Evolutionary conservation across 2,888 invertebrate species (phyloP).

Genomic region (Aphidoletes aphidimyza): DNA sequence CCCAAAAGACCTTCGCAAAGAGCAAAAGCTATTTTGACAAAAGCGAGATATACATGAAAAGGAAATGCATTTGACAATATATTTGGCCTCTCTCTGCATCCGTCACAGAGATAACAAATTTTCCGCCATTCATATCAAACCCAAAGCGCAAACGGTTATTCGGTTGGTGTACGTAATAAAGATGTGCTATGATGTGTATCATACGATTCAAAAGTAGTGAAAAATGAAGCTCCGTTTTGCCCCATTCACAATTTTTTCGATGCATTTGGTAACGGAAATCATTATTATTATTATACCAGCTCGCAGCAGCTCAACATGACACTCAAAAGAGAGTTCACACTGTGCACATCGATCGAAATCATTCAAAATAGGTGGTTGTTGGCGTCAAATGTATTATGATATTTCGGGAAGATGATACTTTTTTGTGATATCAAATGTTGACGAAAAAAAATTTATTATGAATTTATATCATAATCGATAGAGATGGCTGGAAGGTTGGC

Average conservation of each 20-base stretch:
- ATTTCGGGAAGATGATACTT: no score
- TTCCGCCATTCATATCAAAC: not conserved
- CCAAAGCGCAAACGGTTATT: not conserved
- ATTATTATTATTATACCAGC: constrained; percentile 13
- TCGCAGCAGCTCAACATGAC: not conserved
- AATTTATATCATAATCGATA: not conserved
- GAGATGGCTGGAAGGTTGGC: not conserved
- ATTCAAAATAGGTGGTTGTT: not conserved
- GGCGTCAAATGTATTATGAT: no score
- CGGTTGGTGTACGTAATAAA: not conserved
- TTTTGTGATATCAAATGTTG: not conserved
- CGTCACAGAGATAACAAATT: constrained; percentile 37
- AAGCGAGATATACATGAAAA: not conserved
- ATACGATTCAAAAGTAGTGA: no score
- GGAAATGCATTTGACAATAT: constrained; percentile 42
- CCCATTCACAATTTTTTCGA: not conserved
- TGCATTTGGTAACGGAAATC: constrained; percentile 30
- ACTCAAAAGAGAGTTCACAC: not conserved
- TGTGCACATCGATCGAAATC: not conserved
- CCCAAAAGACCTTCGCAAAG: not conserved
- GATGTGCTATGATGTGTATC: not conserved
- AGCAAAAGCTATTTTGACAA: no score
- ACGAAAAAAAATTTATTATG: not conserved
- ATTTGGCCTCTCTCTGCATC: constrained; percentile 24
- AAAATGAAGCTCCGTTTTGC: not conserved